Conservation (phyloP, 2,113 vertebrate genomes). For the Bos indicus region DNA sequence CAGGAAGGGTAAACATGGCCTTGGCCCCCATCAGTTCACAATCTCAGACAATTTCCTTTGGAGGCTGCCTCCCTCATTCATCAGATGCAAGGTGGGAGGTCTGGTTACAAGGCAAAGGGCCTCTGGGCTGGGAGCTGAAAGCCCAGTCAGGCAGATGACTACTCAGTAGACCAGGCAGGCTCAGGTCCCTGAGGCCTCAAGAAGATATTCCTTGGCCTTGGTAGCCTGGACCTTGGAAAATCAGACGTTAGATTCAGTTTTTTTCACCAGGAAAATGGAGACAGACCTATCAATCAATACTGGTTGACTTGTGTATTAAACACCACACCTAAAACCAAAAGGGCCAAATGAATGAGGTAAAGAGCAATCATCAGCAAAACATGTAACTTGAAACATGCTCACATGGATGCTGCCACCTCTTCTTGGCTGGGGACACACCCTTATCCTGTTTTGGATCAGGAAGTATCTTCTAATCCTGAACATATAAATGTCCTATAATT, state of each 20-base stretch:
- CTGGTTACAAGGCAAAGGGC: not conserved
- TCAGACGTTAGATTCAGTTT: not conserved
- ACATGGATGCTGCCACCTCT: not conserved
- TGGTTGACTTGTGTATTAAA: not conserved
- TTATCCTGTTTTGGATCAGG: not conserved
- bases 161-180: not conserved
- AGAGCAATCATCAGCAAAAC: not conserved
- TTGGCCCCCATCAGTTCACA: not conserved
- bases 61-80: not conserved
- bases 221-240: not conserved
- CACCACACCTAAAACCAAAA: not conserved
- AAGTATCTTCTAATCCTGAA: not conserved
- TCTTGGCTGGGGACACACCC: not conserved
- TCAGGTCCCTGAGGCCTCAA: not conserved
- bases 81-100: constrained; percentile 46
- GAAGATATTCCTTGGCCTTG: not conserved
- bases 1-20: constrained; percentile 35
- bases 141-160: not conserved
- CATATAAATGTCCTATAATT: not conserved
- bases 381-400: not conserved
- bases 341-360: not conserved
- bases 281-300: not conserved
- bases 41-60: constrained; percentile 9
- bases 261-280: not conserved
- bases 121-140: not conserved